Conservation (phyloP, 1,140 invertebrate species). For the Piezodorus guildinii region DNA sequence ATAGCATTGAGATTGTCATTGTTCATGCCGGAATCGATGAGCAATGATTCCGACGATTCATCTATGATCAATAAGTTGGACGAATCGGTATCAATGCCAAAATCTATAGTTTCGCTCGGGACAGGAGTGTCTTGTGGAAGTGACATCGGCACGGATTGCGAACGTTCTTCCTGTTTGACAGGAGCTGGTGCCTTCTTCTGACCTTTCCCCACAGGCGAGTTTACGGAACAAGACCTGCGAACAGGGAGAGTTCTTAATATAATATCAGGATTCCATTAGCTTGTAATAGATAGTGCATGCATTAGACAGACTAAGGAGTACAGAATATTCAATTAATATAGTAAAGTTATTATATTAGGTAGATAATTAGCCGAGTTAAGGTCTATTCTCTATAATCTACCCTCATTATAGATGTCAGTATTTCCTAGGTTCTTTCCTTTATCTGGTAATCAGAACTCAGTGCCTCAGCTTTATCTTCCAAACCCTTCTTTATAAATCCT, state of each 20-base stretch:
- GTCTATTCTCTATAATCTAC: too few relatives aligned
- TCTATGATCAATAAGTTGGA: constrained; percentile 14
- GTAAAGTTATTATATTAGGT: too few relatives aligned
- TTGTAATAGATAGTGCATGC: too few relatives aligned
- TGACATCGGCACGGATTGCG: constrained; percentile 6
- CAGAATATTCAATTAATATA: too few relatives aligned
- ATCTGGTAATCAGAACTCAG: too few relatives aligned
- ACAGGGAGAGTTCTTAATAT: neutral
- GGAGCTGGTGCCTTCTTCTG: neutral
- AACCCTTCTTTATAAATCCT: too few relatives aligned
- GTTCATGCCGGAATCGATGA: neutral
- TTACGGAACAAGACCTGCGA: neutral
- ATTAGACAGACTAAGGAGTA: too few relatives aligned
- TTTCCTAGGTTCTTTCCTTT: too few relatives aligned
- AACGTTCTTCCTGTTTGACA: constrained; percentile 1
- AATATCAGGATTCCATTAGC: too few relatives aligned
- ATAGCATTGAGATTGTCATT: constrained; percentile 9
- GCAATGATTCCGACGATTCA: neutral
- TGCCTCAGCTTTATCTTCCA: too few relatives aligned
- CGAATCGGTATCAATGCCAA: constrained; percentile 16
- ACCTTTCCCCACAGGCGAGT: neutral
- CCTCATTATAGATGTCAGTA: too few relatives aligned
- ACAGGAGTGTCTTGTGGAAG: constrained; percentile 18
- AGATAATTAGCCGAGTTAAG: too few relatives aligned
- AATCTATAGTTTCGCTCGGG: constrained; percentile 17